Conservation (phyloP, 2,888 invertebrate genomes). For the Tetramorium bicarinatum region DNA sequence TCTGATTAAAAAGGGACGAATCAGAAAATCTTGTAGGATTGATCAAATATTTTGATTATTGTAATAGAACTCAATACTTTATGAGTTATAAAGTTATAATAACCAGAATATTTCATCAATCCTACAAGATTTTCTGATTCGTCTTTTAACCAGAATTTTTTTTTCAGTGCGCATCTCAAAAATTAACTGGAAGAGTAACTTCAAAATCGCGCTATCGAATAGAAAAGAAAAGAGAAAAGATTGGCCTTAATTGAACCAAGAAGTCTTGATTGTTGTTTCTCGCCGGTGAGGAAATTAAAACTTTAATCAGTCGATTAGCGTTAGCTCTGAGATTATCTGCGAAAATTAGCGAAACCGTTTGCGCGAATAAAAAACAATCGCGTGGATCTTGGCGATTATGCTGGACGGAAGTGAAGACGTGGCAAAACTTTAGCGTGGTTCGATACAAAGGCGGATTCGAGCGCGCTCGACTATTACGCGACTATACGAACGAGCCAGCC, state of each 20-base stretch:
- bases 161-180: background rate
- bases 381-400: conserved; percentile 3
- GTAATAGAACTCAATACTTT: too few species aligned
- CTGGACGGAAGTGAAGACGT: background rate
- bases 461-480: conserved; percentile 5
- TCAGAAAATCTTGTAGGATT: too few species aligned
- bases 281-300: background rate
- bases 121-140: too few species aligned
- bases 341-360: conserved; percentile 26
- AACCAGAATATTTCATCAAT: too few species aligned
- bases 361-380: background rate
- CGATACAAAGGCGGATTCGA: conserved; percentile 1
- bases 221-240: background rate
- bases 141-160: too few species aligned
- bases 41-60: too few species aligned
- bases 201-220: background rate
- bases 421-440: conserved; percentile 9
- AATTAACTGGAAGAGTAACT: background rate
- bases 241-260: background rate
- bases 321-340: conserved; percentile 7
- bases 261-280: conserved; percentile 7
- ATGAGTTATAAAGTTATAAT: too few species aligned
- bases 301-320: conserved; percentile 13
- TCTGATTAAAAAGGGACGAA: too few species aligned
- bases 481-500: background rate